Conservation (phyloP, 1,140 invertebrate species). For the Eulimnadia texana region DNA sequence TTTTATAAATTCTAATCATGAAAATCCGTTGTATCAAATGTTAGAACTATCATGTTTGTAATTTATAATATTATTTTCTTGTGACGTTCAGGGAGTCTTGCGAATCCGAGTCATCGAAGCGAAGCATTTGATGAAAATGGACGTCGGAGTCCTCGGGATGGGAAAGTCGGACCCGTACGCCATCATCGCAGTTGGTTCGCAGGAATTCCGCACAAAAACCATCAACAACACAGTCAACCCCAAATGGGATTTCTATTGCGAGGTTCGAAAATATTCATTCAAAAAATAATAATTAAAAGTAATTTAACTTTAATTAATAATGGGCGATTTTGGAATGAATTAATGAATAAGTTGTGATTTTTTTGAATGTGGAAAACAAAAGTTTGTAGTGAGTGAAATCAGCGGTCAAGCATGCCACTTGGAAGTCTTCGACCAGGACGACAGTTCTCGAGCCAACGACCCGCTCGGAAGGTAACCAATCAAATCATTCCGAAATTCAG, state of each 20-base stretch:
- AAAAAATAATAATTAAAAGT: slow-evolving; percentile 4
- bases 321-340: too few relatives aligned
- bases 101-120: slow-evolving; percentile 80
- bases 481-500: slow-evolving; percentile 9
- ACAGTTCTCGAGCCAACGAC: slow-evolving; percentile 21
- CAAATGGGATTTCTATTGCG: slow-evolving; percentile 85
- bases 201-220: slow-evolving; percentile 72
- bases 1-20: slow-evolving; percentile 2
- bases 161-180: slow-evolving; percentile 93
- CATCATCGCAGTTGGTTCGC: slow-evolving; percentile 68
- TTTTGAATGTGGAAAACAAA: not conserved
- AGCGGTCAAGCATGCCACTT: slow-evolving; percentile 20
- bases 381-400: slow-evolving; percentile 7
- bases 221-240: slow-evolving; percentile 86
- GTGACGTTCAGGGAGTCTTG: slow-evolving; percentile 39
- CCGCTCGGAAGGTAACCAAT: slow-evolving; percentile 21
- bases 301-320: not conserved
- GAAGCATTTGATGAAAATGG: slow-evolving; percentile 83
- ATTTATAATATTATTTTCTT: not conserved
- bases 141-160: slow-evolving; percentile 80
- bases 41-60: not conserved
- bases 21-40: not conserved
- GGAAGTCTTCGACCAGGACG: slow-evolving; percentile 23
- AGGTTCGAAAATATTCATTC: too few relatives aligned
- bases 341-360: not conserved